Conservation (phyloP, 1,140 invertebrate species). For the Brevipalpus yothersi region DNA sequence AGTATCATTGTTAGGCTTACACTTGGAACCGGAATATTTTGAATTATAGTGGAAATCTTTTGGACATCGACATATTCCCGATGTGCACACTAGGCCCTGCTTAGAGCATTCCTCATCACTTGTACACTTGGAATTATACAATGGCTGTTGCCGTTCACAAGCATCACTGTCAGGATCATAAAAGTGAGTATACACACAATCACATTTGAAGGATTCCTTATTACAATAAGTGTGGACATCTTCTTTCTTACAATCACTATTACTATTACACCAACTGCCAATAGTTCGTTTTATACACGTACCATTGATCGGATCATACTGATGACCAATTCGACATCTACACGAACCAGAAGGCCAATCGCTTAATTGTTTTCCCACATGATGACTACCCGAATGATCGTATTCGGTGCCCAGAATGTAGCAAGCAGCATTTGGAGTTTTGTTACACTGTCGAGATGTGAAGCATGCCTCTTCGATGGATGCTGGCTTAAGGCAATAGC, state of each 20-base stretch:
- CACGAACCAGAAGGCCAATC: conserved; percentile 1
- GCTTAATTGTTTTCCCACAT: not conserved
- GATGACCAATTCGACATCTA: not conserved
- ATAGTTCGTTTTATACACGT: not conserved
- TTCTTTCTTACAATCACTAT: not conserved
- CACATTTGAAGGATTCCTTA: not conserved
- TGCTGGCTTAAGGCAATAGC: not conserved
- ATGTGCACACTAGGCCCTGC: not conserved
- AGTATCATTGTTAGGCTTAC: not conserved
- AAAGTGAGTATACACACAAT: not conserved
- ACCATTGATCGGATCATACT: not conserved
- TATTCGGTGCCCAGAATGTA: conserved; percentile 3
- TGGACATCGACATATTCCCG: not conserved
- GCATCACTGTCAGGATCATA: not conserved
- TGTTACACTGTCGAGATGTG: conserved; percentile 1
- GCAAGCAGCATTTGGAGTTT: not conserved
- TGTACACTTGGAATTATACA: not conserved
- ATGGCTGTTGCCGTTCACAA: not conserved
- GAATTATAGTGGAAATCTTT: not conserved
- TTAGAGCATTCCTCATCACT: not conserved
- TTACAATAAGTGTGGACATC: not conserved
- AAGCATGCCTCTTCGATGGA: not conserved
- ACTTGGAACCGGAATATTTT: not conserved
- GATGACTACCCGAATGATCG: conserved; percentile 1
- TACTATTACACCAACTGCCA: conserved; percentile 1